Percentiles rank a stretch among this genome's conserved stretches.
Evolutionary conservation across 2,113 vertebrate species (phyloP).

Genomic region (Silurus asotus): DNA sequence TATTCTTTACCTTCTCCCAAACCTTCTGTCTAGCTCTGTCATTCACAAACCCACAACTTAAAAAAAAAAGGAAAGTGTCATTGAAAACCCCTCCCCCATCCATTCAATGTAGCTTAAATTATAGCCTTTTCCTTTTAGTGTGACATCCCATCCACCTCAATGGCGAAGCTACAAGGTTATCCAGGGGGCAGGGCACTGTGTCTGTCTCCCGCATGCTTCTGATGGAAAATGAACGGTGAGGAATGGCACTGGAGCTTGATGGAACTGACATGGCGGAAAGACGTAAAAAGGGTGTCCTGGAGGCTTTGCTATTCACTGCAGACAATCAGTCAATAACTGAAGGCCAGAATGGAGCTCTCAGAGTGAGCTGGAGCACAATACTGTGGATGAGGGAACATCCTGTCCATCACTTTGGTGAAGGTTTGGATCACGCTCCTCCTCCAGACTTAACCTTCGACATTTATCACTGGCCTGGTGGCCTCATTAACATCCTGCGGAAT

Average conservation of each 20-base stretch:
- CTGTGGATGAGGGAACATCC: neutral
- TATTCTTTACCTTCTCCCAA: neutral
- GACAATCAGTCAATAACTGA: conserved; percentile 48
- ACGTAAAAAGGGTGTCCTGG: neutral
- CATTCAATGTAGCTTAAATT: conserved; percentile 29
- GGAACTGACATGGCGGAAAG: conserved; percentile 30
- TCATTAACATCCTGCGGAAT: conserved; percentile 56
- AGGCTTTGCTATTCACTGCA: conserved; percentile 5
- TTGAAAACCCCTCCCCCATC: neutral
- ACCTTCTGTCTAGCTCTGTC: neutral
- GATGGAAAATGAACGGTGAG: conserved; percentile 28
- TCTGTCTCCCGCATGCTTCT: neutral
- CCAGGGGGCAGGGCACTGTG: conserved; percentile 32
- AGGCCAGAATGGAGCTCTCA: conserved; percentile 38
- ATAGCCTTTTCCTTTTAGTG: conserved; percentile 18
- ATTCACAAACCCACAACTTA: neutral
- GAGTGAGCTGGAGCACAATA: neutral
- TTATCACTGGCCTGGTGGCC: conserved; percentile 46
- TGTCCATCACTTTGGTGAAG: conserved; percentile 12
- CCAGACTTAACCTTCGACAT: conserved; percentile 37
- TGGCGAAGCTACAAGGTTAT: conserved; percentile 42
- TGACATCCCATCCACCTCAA: conserved; percentile 40
- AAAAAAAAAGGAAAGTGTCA: neutral
- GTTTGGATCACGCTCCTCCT: conserved; percentile 26
- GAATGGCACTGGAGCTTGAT: conserved; percentile 20